Conservation (phyloP, 2,888 invertebrate genomes). For the Leucophenga maculata region DNA sequence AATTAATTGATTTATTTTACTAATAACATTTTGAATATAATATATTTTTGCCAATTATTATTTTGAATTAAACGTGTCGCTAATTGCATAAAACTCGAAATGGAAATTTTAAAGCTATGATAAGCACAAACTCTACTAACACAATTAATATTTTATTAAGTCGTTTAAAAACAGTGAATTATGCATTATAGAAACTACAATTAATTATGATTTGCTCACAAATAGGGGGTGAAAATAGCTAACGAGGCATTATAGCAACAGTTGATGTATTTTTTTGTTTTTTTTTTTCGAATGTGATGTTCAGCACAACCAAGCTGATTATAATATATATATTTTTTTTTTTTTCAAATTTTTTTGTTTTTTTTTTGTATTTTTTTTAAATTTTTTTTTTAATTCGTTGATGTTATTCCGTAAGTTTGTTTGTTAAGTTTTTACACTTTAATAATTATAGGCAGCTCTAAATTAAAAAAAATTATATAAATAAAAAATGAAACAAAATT, state of each 20-base stretch:
- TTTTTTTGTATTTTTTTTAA: conserved; percentile 5
- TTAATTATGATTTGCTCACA: no score
- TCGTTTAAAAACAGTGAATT: no score
- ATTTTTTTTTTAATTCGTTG: conserved; percentile 23
- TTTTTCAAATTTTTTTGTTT: conserved; percentile 21
- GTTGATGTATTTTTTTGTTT: conserved; percentile 1
- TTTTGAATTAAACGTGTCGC: no score
- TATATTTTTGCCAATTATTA: no score
- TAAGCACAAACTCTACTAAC: no score
- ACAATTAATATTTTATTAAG: no score
- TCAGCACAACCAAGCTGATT: conserved; percentile 62
- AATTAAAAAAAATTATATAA: conserved; percentile 23
- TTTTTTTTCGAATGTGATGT: conserved; percentile 38
- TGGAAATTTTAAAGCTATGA: no score
- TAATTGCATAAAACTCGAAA: no score
- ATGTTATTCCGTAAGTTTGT: conserved; percentile 28
- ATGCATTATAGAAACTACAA: no score
- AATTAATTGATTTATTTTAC: no score
- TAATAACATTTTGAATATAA: no score
- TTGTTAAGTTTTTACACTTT: background rate
- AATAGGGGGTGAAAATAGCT: background rate
- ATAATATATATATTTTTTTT: conserved; percentile 34
- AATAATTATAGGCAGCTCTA: conserved; percentile 18
- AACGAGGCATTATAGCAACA: background rate
- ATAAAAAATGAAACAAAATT: background rate